Evolutionary conservation across 2,888 invertebrate genomes (phyloP).

Genomic region (Subacronicta megacephala): DNA sequence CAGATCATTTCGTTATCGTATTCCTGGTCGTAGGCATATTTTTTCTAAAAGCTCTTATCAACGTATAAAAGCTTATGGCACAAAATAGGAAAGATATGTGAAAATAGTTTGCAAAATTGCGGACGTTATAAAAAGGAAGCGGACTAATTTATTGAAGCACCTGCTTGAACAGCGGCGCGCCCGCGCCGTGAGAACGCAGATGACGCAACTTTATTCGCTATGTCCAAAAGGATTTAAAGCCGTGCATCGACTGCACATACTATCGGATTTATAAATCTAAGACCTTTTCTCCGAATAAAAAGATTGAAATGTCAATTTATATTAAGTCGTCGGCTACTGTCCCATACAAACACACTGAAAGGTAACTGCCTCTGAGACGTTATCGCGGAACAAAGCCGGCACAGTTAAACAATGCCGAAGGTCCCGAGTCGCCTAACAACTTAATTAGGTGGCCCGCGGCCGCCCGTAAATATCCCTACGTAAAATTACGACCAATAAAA

Average conservation of each 20-base stretch:
- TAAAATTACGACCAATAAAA: conserved; percentile 89
- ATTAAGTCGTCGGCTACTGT: conserved; percentile 77
- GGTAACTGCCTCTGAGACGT: conserved; percentile 72
- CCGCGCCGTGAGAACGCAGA: conserved; percentile 27
- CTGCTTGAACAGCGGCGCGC: conserved; percentile 27
- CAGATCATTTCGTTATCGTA: too few relatives aligned
- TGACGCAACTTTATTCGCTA: conserved; percentile 39
- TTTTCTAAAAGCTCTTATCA: too few relatives aligned
- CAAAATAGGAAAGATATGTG: conserved; percentile 14
- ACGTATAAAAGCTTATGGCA: too few relatives aligned
- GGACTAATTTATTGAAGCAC: conserved; percentile 63
- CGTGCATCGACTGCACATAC: neutral
- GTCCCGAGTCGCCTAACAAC: conserved; percentile 85
- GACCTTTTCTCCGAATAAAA: conserved; percentile 36
- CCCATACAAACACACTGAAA: conserved; percentile 74
- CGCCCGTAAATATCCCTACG: conserved; percentile 88
- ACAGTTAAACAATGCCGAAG: conserved; percentile 84
- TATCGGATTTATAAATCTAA: conserved; percentile 15
- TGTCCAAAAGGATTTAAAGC: conserved; percentile 3
- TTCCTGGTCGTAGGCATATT: too few relatives aligned
- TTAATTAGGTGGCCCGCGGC: conserved; percentile 88
- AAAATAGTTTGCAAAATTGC: conserved; percentile 47
- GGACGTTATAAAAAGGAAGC: conserved; percentile 67
- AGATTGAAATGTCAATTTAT: conserved; percentile 60
- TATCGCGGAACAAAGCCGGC: conserved; percentile 79